Evolutionary conservation across 2,113 vertebrate genomes (phyloP).

Genomic region (Rhinolophus sinicus): DNA sequence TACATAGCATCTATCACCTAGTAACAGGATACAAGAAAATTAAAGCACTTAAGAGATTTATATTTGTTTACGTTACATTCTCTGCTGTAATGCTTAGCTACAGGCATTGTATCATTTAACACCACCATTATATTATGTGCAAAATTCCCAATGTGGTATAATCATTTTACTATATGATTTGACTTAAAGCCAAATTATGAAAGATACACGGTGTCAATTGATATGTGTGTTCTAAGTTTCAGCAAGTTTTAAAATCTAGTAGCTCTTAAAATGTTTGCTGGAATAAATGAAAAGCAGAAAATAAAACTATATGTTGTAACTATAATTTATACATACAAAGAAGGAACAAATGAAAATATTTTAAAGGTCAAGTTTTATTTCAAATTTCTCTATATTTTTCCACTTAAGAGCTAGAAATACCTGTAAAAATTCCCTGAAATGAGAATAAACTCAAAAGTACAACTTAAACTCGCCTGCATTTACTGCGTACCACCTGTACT

Average conservation of each 20-base stretch:
- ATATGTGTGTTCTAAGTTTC: conserved; percentile 9
- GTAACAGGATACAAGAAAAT: neutral
- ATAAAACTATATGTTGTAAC: neutral
- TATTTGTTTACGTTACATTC: conserved; percentile 15
- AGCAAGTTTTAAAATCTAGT: neutral
- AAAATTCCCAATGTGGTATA: neutral
- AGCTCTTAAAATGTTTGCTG: neutral
- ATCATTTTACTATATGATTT: conserved; percentile 23
- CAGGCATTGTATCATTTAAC: neutral
- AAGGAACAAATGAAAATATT: neutral
- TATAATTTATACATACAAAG: neutral
- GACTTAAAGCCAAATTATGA: conserved; percentile 24
- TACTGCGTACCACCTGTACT: conserved; percentile 2
- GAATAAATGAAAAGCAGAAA: neutral
- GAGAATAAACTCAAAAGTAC: neutral
- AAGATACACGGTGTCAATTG: neutral
- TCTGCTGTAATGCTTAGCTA: neutral
- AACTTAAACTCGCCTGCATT: conserved; percentile 25
- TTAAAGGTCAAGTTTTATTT: conserved; percentile 29
- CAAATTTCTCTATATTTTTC: conserved; percentile 41
- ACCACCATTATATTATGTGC: neutral
- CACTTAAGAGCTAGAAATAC: neutral
- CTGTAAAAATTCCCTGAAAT: conserved; percentile 74
- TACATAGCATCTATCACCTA: neutral
- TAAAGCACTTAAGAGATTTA: neutral